phyloP scores from a whole-genome alignment of 2,797 vertebrate species.

The Rousettus madagascariensis region DNA sequence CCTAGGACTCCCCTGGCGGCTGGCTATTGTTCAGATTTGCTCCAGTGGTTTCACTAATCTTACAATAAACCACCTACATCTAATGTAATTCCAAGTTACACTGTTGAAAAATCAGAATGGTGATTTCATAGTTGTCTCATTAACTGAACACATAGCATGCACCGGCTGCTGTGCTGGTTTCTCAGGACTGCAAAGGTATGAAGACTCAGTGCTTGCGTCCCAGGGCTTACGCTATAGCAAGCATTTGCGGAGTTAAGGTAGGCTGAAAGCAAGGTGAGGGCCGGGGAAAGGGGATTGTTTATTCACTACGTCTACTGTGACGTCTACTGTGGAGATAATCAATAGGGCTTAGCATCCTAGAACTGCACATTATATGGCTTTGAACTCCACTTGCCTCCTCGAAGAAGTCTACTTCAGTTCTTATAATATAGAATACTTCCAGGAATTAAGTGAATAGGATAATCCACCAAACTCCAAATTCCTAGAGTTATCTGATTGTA shows the following conservation, averaged over 20 bases:
- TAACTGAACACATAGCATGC: neutral
- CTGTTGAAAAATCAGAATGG: neutral
- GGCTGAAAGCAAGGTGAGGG: neutral
- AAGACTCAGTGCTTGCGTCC: neutral
- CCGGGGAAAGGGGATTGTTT: neutral
- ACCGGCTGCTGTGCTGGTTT: neutral
- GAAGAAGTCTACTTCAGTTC: conserved; percentile 8
- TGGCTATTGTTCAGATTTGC: neutral
- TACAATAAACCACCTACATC: neutral
- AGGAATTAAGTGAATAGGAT: neutral
- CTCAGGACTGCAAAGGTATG: neutral
- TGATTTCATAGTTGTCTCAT: neutral
- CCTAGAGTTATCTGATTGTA: neutral
- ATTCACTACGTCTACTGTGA: neutral
- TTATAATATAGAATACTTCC: neutral
- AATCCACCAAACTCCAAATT: neutral
- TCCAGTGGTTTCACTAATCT: neutral
- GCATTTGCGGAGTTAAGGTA: neutral
- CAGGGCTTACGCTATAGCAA: neutral
- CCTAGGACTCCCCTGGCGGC: neutral
- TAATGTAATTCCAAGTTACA: neutral
- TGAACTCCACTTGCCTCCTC: neutral
- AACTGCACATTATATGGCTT: neutral
- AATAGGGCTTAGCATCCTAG: neutral
- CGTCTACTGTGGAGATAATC: neutral